Evolutionary conservation across 2,797 vertebrate species (phyloP), one percentile per base, ranked within the genome.

Genomic region (Gobio occitaniae): DNA sequence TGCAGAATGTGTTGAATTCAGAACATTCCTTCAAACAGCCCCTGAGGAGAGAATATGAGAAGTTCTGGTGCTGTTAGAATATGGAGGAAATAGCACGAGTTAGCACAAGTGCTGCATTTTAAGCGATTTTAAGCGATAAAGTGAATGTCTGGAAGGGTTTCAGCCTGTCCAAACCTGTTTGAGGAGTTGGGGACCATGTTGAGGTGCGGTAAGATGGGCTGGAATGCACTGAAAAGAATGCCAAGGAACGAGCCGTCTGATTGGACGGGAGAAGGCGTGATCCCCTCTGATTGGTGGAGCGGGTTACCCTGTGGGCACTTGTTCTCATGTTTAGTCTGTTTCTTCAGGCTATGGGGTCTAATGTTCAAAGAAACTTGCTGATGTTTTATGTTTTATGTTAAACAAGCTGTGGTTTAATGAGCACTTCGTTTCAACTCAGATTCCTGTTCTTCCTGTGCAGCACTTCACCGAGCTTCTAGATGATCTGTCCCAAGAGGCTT

Each of bases 391-490:
- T 19, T 32, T 32, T n/a, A n/a, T n/a, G n/a, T n/a, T n/a, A n/a
- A 82, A 48, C 12, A 32, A 65, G 63, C 63, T 32, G 15, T 65
- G 63, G 6, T 16, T 65, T 32, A 65, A 32, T 1, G 3, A 16
- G 29, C 15, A 17, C 25, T 50, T 9, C 3, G 47, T 16, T 13
- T 59, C 32, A 63, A 41, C 19, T 32, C 3, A 41, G 8, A 44
- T 65, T 75, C 6, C 2, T 56, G 7, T 84, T 59, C 19, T 7
- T 2, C 71, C 80, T 83, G 84, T 92, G 80, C 92, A 99, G 98
- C 98, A 98, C 92, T 99, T 99, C 95, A 97, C 97, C 0, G 98
- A 98, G 90, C 95, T 99, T 82, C 95, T 99, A 74, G 98, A 98
- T 88, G 98, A 99, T 91, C 96, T 99, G 74, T 99, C 97, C 90